Conservation (phyloP, 2,888 invertebrate species). For the Drosophila austrosaltans region DNA sequence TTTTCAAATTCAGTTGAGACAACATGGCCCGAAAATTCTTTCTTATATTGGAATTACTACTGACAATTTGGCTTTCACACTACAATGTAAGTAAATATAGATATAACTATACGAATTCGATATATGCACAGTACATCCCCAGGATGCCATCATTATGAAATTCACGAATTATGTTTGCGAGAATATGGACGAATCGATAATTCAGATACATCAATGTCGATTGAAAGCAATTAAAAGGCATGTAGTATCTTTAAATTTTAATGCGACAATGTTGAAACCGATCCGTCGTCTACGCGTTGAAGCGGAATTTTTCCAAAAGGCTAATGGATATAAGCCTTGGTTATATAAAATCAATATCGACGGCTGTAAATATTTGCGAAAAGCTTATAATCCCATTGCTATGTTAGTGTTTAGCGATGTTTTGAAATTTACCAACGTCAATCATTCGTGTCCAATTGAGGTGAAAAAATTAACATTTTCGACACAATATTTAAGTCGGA, state of each 20-base stretch:
- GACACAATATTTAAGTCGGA: neutral
- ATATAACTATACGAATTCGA: too few relatives aligned
- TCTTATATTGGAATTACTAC: neutral
- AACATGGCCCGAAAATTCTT: neutral
- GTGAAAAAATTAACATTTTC: neutral
- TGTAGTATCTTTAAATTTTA: neutral
- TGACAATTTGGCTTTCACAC: too few relatives aligned
- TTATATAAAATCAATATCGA: neutral
- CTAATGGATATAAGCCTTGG: neutral
- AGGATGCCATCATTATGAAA: neutral
- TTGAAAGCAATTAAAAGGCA: neutral
- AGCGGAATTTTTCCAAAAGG: neutral
- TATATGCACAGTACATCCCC: too few relatives aligned
- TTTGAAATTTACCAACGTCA: neutral
- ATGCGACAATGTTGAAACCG: neutral
- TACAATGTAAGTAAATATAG: too few relatives aligned
- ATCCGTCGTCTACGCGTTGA: neutral
- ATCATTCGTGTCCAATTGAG: neutral
- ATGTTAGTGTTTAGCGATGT: neutral
- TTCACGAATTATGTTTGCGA: constrained; percentile 5
- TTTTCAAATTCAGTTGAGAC: neutral
- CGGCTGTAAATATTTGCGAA: neutral
- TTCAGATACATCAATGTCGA: neutral
- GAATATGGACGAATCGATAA: neutral
- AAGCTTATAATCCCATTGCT: neutral